Percentiles rank a stretch among this genome's conserved stretches.
Evolutionary conservation across 2,888 invertebrate genomes (phyloP).

Genomic region (Eledone cirrhosa): DNA sequence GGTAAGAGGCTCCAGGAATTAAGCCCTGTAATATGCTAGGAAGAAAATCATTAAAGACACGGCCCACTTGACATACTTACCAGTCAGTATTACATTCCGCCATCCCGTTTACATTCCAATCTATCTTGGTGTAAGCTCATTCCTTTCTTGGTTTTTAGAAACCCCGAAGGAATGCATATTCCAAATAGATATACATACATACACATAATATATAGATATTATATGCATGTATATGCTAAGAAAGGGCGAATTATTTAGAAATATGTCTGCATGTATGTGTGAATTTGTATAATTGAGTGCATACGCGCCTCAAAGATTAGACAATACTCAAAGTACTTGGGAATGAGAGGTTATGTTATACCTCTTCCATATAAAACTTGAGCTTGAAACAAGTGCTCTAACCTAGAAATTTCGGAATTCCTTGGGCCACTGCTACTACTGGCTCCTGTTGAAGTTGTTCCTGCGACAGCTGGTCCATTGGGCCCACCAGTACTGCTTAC

Average conservation of each 20-base stretch:
- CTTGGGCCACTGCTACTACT: conserved; percentile 33
- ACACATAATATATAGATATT: too few species aligned
- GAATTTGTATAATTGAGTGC: too few species aligned
- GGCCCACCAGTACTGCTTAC: conserved; percentile 28
- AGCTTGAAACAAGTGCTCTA: conserved; percentile 42
- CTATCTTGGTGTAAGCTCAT: too few species aligned
- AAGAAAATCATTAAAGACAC: conserved; percentile 28
- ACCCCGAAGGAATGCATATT: too few species aligned
- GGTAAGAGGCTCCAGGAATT: conserved; percentile 27
- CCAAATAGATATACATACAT: too few species aligned
- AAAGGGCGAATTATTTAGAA: too few species aligned
- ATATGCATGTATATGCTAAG: too few species aligned
- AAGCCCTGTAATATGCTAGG: conserved; percentile 30
- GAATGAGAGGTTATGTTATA: conserved; percentile 30
- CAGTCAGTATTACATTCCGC: background rate
- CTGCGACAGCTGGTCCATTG: conserved; percentile 29
- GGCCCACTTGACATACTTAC: conserved; percentile 26
- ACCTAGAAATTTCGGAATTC: conserved; percentile 46
- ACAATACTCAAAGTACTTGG: conserved; percentile 34
- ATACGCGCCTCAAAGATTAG: too few species aligned
- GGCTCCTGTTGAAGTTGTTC: conserved; percentile 39
- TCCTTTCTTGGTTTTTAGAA: too few species aligned
- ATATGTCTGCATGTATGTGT: too few species aligned
- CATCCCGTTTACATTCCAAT: too few species aligned
- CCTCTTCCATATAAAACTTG: conserved; percentile 31